Evolutionary conservation across 2,797 vertebrate genomes (phyloP).

Genomic region (Gallinago nigripennis): DNA sequence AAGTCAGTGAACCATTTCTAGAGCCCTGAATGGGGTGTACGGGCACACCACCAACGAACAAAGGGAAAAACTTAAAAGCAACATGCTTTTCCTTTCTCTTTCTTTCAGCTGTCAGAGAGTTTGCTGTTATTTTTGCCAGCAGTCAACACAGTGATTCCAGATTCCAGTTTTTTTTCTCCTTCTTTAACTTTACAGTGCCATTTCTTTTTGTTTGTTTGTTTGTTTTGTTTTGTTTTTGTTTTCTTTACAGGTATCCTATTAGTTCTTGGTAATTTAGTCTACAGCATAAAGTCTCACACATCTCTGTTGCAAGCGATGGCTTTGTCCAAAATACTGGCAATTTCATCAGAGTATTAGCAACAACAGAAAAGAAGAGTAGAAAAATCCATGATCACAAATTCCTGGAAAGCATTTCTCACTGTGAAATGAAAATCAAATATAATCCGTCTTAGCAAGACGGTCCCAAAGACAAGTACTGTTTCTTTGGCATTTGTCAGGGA

Average conservation of each 20-base stretch:
- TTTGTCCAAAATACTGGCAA: not conserved
- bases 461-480: not conserved
- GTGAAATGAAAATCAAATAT: not conserved
- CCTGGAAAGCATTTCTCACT: not conserved
- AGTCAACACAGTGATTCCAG: constrained; percentile 18
- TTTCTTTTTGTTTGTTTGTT: not conserved
- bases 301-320: not conserved
- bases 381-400: not conserved
- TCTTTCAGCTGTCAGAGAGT: constrained; percentile 42
- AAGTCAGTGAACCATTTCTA: constrained; percentile 45
- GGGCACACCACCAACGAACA: constrained; percentile 3
- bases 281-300: not conserved
- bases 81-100: constrained; percentile 11
- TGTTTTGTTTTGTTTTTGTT: not conserved
- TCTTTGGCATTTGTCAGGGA: not conserved
- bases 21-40: not conserved
- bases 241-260: not conserved
- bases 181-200: not conserved
- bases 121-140: constrained; percentile 30
- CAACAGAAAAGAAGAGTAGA: not conserved
- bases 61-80: constrained; percentile 54
- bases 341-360: not conserved
- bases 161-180: not conserved
- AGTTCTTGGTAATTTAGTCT: not conserved
- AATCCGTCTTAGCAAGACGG: not conserved